These are phyloP conservation scores for Pristionchus mayeri DNA, from an alignment of 2,888 invertebrate species.

Conservation along the genomic window DNA sequence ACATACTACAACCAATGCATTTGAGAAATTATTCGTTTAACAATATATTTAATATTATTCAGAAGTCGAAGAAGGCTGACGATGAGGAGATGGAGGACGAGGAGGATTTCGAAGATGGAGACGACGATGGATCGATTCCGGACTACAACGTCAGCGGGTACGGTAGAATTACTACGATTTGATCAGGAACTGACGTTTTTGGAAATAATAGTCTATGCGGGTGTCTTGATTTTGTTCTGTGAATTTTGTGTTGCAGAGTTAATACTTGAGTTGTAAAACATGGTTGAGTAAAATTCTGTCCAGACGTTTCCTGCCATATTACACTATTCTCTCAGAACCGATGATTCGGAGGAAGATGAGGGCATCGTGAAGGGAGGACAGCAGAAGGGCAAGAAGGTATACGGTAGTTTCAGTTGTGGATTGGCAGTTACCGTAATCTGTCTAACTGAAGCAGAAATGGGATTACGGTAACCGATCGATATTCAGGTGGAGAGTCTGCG, in stretches of 20 bases:
- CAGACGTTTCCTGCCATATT: no score
- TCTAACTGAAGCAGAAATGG: no score
- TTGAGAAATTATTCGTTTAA: no score
- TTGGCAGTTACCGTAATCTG: not conserved
- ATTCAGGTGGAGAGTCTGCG: slow-evolving; percentile 11
- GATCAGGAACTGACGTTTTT: no score
- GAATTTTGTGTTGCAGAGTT: no score
- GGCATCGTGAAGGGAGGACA: slow-evolving; percentile 49
- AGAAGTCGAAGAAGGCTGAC: slow-evolving; percentile 44
- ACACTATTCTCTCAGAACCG: slow-evolving; percentile 29
- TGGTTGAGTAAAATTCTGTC: no score
- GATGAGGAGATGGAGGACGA: slow-evolving; percentile 50
- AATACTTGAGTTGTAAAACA: no score
- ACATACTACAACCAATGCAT: no score
- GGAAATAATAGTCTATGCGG: no score
- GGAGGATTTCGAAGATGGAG: slow-evolving; percentile 53
- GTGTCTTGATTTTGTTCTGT: no score
- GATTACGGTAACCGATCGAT: not conserved
- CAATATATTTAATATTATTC: no score
- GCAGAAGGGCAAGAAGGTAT: slow-evolving; percentile 22
- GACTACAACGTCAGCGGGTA: slow-evolving; percentile 47
- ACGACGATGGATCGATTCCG: slow-evolving; percentile 51
- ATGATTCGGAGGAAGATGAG: slow-evolving; percentile 48
- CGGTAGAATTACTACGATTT: not conserved
- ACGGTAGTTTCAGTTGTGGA: not conserved